Conservation (phyloP, 2,888 invertebrate species). For the Stenchaetothrips biformis region DNA sequence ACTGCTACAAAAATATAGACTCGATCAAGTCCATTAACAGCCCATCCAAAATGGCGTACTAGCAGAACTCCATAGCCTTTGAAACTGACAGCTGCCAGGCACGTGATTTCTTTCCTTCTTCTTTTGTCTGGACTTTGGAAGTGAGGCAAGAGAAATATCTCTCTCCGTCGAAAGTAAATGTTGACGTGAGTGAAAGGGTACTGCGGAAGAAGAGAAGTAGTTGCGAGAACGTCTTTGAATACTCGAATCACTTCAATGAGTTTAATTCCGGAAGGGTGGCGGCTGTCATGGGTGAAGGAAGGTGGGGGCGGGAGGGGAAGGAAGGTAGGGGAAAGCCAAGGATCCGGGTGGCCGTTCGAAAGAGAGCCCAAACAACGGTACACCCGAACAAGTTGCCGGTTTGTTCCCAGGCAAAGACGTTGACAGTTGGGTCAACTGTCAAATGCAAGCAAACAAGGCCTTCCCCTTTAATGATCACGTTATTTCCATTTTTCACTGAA, state of each 20-base stretch:
- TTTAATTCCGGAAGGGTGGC: too few species aligned
- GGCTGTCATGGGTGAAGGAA: too few species aligned
- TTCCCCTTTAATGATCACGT: background rate
- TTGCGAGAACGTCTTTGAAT: too few species aligned
- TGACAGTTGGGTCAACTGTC: background rate
- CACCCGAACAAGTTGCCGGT: background rate
- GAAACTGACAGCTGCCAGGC: background rate
- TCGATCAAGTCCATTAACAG: background rate
- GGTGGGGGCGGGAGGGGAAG: too few species aligned
- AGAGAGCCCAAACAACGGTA: background rate
- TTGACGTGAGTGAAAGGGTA: background rate
- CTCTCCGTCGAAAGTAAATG: background rate
- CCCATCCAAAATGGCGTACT: constrained; percentile 16
- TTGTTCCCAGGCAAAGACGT: background rate
- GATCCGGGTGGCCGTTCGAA: too few species aligned
- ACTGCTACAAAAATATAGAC: background rate
- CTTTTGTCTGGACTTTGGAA: background rate
- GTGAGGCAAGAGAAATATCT: background rate
- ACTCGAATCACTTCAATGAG: too few species aligned
- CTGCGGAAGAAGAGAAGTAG: too few species aligned
- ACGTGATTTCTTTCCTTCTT: background rate
- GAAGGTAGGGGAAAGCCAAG: too few species aligned
- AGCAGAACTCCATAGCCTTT: constrained; percentile 8
- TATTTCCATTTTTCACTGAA: background rate
- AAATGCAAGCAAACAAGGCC: background rate